Percentiles rank a stretch among this genome's conserved stretches.
Evolutionary conservation across 2,113 vertebrate genomes (phyloP).

Genomic region (Colistium nudipinnis): DNA sequence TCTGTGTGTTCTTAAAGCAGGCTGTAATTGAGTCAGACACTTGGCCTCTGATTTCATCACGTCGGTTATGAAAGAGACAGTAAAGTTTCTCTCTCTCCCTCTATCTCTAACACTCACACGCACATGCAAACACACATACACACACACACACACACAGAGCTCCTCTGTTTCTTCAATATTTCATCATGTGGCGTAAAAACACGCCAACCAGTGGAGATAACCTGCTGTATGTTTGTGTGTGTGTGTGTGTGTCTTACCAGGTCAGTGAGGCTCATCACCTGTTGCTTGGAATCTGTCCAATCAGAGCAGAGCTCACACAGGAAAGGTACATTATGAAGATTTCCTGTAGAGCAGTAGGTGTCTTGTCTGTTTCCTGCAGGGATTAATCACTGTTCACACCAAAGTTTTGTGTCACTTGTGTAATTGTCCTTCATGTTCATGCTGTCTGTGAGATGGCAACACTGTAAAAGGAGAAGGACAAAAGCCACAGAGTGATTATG

Average conservation of each 20-base stretch:
- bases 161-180: constrained; percentile 77
- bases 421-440: background rate
- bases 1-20: constrained; percentile 55
- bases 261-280: constrained; percentile 50
- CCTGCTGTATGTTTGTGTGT: constrained; percentile 40
- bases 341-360: constrained; percentile 42
- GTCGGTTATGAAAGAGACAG: constrained; percentile 74
- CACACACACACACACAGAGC: constrained; percentile 2
- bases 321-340: constrained; percentile 50
- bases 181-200: constrained; percentile 75
- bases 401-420: too few species aligned
- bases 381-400: constrained; percentile 54
- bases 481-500: too few species aligned
- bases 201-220: constrained; percentile 73
- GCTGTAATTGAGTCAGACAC: constrained; percentile 73
- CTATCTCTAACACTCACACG: constrained; percentile 26
- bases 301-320: constrained; percentile 22
- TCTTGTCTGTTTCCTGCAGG: constrained; percentile 17
- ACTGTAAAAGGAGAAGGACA: too few species aligned
- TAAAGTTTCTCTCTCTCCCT: constrained; percentile 43
- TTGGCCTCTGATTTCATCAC: constrained; percentile 80
- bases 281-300: constrained; percentile 28
- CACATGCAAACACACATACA: constrained; percentile 6
- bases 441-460: background rate
- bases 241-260: constrained; percentile 37